phyloP scores from a whole-genome alignment of 37 sponge, comb jelly and placozoan genomes.

The Chondrilla cf. caribensis region DNA sequence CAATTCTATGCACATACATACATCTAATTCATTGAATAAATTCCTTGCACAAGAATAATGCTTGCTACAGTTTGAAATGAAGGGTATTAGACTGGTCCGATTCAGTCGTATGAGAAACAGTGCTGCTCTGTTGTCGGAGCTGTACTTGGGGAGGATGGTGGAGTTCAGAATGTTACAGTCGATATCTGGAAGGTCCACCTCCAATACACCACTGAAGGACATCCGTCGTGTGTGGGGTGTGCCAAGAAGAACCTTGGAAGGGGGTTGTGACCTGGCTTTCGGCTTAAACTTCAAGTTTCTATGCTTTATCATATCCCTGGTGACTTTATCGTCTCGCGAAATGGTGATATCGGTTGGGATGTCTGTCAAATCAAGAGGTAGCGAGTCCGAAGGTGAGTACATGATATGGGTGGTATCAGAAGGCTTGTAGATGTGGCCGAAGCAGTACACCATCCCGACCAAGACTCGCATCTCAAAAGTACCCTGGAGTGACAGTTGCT shows the following conservation, averaged over 20 bases:
- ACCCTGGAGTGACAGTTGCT: constrained; percentile 35
- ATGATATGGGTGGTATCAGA: neutral
- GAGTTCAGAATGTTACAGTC: constrained; percentile 1
- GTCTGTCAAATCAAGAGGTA: neutral
- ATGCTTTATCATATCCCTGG: neutral
- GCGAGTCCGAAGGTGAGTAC: constrained; percentile 12
- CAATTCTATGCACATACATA: no score
- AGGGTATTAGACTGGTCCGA: neutral
- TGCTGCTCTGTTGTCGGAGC: neutral
- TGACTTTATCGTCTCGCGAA: neutral
- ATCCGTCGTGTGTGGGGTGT: neutral
- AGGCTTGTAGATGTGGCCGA: constrained; percentile 29
- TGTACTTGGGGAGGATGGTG: neutral
- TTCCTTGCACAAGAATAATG: no score
- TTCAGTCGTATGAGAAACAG: neutral
- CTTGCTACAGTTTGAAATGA: neutral
- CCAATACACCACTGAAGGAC: neutral
- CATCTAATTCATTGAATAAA: no score
- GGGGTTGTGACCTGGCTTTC: neutral
- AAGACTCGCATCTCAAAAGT: constrained; percentile 33
- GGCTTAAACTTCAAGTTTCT: neutral
- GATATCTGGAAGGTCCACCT: constrained; percentile 6
- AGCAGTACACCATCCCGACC: constrained; percentile 34
- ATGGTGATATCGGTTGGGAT: neutral
- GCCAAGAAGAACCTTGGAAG: neutral